Base-by-base conservation (phyloP, 2,888 invertebrate species). In the Ceraclea dissimilis region DNA sequence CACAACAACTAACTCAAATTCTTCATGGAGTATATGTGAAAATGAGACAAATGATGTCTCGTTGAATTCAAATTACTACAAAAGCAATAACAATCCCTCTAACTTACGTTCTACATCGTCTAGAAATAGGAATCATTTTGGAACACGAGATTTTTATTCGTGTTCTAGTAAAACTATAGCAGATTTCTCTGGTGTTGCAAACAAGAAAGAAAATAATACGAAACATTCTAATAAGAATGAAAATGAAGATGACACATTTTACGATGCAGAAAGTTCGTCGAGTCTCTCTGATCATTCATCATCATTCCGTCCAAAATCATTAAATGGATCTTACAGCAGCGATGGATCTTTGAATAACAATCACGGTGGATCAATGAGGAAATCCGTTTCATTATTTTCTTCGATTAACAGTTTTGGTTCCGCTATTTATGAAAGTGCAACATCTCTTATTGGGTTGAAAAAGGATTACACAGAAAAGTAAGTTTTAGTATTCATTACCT, bases 301-400 rank as follows among this genome's bases (percentile, higher is more conserved):
- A n/a, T 51, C 16, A 13, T 47, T 54, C 58, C 61, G 56, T 61
- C 61, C 61, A 31, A 50, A 59, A 11, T 54, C 50, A 22, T 33
- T 59, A 5, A n/a, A 26, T 17, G 34, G 46, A 2, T 51, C 49
- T 6, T 34, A 43, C 17, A 33, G 47, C 16, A 43, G 26, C 18
- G 54, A 56, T 52, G 57, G 50, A n/a, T 39, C 46, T 4, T 16
- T 48, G 4, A 54, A 49, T 31, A 54, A 49, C 19, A 26, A 16
- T 20, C 33, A 43, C 10, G 55, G 17, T 4, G 50, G 21, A 19
- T 51, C 57, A 1, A 59, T 70, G 60, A 65, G 69, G 64, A 70
- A 66, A 61, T 70, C 71, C 52, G 65, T 70, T 60, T 70, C 71
- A 60, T 67, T 71, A 67, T 65, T 70, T 54, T 68, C 70, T 63